Percentiles rank a stretch among this genome's conserved stretches.
phyloP scores from a whole-genome alignment of 2,113 vertebrate species.

The Cyanistes caeruleus region DNA sequence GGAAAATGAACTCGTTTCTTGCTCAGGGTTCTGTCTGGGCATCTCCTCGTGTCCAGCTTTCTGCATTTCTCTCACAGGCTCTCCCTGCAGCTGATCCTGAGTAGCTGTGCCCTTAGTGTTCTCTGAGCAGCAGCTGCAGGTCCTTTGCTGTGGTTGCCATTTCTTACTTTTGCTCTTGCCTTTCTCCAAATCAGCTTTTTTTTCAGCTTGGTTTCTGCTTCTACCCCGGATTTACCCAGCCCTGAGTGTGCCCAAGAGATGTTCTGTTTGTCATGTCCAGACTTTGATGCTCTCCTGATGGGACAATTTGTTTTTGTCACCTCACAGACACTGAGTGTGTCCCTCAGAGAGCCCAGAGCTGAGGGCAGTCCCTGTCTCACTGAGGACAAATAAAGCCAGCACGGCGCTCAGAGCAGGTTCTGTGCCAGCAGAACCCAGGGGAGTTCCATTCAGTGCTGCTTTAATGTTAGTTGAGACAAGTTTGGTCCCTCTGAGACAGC shows the following conservation, averaged over 20 bases:
- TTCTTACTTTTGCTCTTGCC: neutral
- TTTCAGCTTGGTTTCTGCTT: neutral
- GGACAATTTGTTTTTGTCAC: rapidly evolving
- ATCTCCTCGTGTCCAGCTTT: rapidly evolving
- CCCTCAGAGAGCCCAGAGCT: too few relatives aligned
- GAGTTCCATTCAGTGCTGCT: neutral
- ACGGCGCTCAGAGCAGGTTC: neutral
- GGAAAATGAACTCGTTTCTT: neutral
- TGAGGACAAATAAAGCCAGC: neutral
- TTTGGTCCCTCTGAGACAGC: neutral
- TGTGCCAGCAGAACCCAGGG: neutral
- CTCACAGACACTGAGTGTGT: neutral
- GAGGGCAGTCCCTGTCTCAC: neutral
- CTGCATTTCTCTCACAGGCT: neutral
- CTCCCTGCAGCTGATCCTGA: neutral
- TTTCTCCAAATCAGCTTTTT: neutral
- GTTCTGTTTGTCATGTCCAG: neutral
- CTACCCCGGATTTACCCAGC: neutral
- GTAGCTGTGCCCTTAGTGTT: neutral
- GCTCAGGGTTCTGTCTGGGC: neutral
- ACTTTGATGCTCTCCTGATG: neutral
- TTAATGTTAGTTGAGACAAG: neutral
- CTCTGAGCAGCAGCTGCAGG: neutral
- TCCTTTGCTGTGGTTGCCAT: neutral
- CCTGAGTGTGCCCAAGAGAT: neutral